Percentiles rank a stretch among this genome's conserved stretches.
Evolutionary conservation across 2,113 vertebrate genomes (phyloP).

Genomic region (Forbesichthys agassizii): DNA sequence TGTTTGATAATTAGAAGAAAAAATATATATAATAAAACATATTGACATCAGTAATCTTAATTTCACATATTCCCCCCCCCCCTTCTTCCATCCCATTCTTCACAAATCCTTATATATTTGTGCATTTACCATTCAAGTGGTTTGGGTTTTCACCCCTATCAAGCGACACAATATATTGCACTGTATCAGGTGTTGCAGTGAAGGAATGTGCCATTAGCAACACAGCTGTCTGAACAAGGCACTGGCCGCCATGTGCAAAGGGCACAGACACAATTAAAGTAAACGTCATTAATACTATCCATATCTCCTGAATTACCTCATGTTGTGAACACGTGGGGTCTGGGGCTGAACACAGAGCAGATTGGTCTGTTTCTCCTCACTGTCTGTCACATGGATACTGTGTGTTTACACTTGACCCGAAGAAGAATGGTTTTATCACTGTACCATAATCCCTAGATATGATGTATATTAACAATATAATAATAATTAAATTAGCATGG

Average conservation of each 20-base stretch:
- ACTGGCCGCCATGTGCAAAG: conserved; percentile 21
- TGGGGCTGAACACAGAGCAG: conserved; percentile 13
- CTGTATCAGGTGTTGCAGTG: not conserved
- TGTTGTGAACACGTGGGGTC: conserved; percentile 78
- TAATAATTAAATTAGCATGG: too few species aligned
- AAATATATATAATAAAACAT: too few species aligned
- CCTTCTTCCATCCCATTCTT: too few species aligned
- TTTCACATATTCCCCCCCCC: too few species aligned
- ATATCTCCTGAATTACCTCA: conserved; percentile 42
- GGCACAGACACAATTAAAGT: not conserved
- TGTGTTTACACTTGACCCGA: too few species aligned
- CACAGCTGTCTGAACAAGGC: conserved; percentile 25
- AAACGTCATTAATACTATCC: conserved; percentile 17
- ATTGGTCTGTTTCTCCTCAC: conserved; percentile 37
- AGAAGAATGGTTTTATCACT: too few species aligned
- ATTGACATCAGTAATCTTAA: too few species aligned
- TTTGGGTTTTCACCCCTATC: conserved; percentile 9
- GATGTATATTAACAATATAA: too few species aligned
- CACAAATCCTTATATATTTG: conserved; percentile 28
- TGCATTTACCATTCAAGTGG: not conserved
- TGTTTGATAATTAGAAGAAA: too few species aligned
- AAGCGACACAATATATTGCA: conserved; percentile 21
- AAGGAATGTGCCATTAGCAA: conserved; percentile 43
- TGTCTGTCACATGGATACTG: too few species aligned
- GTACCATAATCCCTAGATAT: too few species aligned